Evolutionary conservation across 2,888 invertebrate species (phyloP).

Genomic region (Formica aserva): DNA sequence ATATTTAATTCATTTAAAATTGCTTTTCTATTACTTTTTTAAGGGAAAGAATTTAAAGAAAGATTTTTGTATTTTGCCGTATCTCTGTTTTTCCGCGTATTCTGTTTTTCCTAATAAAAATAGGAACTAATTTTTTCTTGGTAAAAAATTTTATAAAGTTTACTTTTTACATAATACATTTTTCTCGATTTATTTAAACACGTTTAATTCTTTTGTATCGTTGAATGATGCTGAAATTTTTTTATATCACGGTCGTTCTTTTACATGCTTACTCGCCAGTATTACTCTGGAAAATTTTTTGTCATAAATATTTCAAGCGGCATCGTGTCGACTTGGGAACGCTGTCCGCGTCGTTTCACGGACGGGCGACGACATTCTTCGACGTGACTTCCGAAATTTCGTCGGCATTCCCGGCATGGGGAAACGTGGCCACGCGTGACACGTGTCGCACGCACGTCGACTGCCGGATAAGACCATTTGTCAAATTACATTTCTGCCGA

Average conservation of each 20-base stretch:
- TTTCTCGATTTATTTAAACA: not conserved
- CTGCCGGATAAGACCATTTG: constrained; percentile 79
- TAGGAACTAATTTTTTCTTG: not conserved
- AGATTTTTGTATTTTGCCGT: not conserved
- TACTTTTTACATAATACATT: not conserved
- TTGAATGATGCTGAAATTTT: not conserved
- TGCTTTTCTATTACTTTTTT: not conserved
- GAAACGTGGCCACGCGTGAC: constrained; percentile 69
- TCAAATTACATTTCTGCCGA: constrained; percentile 73
- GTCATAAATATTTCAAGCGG: constrained; percentile 47
- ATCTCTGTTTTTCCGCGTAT: too few species aligned
- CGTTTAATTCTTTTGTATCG: not conserved
- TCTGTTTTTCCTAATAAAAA: too few species aligned
- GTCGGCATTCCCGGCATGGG: constrained; percentile 66
- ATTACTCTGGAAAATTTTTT: not conserved
- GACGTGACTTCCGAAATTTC: constrained; percentile 52
- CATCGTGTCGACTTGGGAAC: not conserved
- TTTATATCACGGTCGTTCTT: not conserved
- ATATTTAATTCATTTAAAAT: not conserved
- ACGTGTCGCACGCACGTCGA: constrained; percentile 77
- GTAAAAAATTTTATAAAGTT: not conserved
- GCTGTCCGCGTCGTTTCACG: constrained; percentile 16
- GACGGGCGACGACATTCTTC: constrained; percentile 33
- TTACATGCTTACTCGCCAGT: not conserved
- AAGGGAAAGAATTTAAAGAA: not conserved